A percentile compares a stretch with the other conserved stretches of the same genome.
These are phyloP conservation scores for Pangasianodon hypophthalmus DNA, from an alignment of 2,113 vertebrate genomes.

Conservation along the genomic window DNA sequence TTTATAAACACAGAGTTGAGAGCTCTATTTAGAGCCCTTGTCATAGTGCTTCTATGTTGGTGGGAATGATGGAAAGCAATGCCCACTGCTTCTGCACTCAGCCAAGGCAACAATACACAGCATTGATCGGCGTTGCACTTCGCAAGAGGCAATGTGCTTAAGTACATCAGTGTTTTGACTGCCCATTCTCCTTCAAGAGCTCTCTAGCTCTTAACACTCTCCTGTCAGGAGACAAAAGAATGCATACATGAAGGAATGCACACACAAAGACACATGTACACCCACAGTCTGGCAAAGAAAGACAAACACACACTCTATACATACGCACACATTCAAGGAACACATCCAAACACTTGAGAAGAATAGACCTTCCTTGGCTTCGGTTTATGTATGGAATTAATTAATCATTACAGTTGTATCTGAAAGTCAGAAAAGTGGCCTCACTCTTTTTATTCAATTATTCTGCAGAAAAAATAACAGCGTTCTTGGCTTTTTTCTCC, in stretches of 20 bases:
- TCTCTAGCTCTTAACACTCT: slow-evolving; percentile 58
- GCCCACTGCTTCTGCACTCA: slow-evolving; percentile 64
- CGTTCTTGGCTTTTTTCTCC: slow-evolving; percentile 31
- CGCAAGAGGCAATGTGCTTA: slow-evolving; percentile 62
- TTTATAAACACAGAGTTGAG: slow-evolving; percentile 48
- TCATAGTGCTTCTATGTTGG: slow-evolving; percentile 45
- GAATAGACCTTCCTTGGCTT: neutral
- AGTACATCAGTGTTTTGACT: slow-evolving; percentile 71
- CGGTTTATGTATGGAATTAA: neutral
- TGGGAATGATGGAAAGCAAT: slow-evolving; percentile 64
- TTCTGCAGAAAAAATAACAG: slow-evolving; percentile 54
- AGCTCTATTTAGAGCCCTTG: slow-evolving; percentile 40
- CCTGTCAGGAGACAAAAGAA: slow-evolving; percentile 43
- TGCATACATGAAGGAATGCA: slow-evolving; percentile 13
- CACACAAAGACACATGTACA: slow-evolving; percentile 12
- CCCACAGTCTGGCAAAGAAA: slow-evolving; percentile 17
- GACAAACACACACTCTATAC: slow-evolving; percentile 9
- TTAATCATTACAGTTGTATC: slow-evolving; percentile 28
- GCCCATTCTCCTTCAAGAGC: slow-evolving; percentile 63
- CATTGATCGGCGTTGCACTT: slow-evolving; percentile 66
- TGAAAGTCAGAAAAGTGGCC: slow-evolving; percentile 58
- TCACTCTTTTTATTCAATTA: slow-evolving; percentile 52
- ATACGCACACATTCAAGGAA: neutral
- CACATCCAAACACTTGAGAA: slow-evolving; percentile 3
- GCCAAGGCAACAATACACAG: slow-evolving; percentile 67